Base-by-base conservation (phyloP, 2,797 vertebrate genomes). In the Catamblyrhynchus diadema region DNA sequence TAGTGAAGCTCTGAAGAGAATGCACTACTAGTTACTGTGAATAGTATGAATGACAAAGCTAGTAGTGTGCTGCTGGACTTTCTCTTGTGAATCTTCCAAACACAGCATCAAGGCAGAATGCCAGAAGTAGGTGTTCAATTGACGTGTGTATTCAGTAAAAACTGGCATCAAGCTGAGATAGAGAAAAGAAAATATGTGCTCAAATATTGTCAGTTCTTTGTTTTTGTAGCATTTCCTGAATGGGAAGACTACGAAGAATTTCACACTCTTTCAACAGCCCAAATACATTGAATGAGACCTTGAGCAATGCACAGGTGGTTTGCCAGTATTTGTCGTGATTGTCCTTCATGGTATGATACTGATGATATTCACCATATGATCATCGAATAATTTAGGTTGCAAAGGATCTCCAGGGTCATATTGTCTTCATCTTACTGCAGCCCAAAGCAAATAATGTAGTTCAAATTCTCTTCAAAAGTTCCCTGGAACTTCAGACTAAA, bases 211-310 rank as follows among this genome's bases (percentile, higher is more conserved):
- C 5, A 39, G 8, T 47, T 69, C 6, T 70, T 48, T 71, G 2
- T 2, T 72, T 83, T 56, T 61, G 21, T 20, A 42, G 14, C 50
- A 20, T 65, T 71, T 66, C 23, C 62, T 59, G 21, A 89, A 73
- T 44, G 15, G 10, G 27, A 19, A 79, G 5, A 12, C 23, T 32
- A 14, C 0, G 0, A 59, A 66, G 12, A 39, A 23, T 81, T 67
- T 62, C 11, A 22, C 53, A n/a, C 6, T 42, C 9, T 70, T 70
- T 66, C 21, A 64, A 28, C 5, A 60, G 13, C 12, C 13, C 14
- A 74, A 32, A 41, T 50, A 8, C 35, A 27, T 14, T 57, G 44
- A 78, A 62, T 50, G 12, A 81, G 18, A 65, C 12, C 8, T 9
- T 45, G 9, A 59, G 10, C 3, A 30, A 4, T 65, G 15, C 5